These are phyloP conservation scores for Autographa pulchrina DNA, from an alignment of 2,888 invertebrate genomes.

Conservation along the genomic window DNA sequence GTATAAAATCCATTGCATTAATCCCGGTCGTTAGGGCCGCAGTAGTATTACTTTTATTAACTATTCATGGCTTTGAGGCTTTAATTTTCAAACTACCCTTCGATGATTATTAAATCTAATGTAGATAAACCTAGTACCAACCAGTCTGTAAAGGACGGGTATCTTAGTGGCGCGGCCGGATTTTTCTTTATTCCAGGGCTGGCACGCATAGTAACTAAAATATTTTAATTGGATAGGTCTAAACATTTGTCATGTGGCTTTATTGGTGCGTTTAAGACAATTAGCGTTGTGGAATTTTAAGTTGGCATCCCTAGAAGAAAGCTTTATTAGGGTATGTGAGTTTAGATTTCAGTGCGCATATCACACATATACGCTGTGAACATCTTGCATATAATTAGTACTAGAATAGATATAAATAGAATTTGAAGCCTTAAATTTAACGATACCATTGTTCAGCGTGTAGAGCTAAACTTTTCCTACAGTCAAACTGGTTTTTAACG, in stretches of 20 bases:
- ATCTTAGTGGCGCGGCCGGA: conserved; percentile 64
- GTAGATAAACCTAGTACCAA: conserved; percentile 40
- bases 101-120: conserved; percentile 57
- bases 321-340: not conserved
- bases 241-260: not conserved
- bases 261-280: not conserved
- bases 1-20: conserved; percentile 26
- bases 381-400: not conserved
- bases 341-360: not conserved
- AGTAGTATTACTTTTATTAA: conserved; percentile 46
- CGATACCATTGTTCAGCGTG: not conserved
- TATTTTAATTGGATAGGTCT: not conserved
- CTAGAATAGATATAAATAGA: not conserved
- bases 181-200: conserved; percentile 65
- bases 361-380: not conserved
- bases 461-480: not conserved
- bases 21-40: conserved; percentile 28
- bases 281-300: not conserved
- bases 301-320: not conserved
- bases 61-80: conserved; percentile 48
- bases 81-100: conserved; percentile 44
- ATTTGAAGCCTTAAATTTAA: too few species aligned
- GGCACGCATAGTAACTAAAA: conserved; percentile 12
- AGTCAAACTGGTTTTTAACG: conserved; percentile 35
- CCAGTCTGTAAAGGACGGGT: conserved; percentile 48